Conservation (phyloP, 2,113 vertebrate genomes). For the Stegostoma tigrinum region DNA sequence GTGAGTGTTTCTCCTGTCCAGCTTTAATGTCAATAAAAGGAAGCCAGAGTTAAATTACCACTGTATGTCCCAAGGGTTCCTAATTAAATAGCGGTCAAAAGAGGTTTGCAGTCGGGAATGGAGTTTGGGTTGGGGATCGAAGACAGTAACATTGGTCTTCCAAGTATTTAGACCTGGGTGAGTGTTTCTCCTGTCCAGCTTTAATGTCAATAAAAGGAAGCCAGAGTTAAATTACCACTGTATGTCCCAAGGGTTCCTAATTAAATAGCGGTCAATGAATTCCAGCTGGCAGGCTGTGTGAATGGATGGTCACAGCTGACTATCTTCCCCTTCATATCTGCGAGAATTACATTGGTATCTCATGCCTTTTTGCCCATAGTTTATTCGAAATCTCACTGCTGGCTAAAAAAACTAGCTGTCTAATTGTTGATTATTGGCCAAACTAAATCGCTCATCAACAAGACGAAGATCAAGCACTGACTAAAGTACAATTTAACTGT, state of each 20-base stretch:
- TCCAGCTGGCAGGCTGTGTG: neutral
- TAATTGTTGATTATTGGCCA: slow-evolving; percentile 13
- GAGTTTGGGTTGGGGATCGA: neutral
- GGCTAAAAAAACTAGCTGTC: neutral
- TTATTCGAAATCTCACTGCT: neutral
- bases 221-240: neutral
- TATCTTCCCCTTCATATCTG: too few species aligned
- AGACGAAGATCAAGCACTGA: neutral
- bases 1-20: neutral
- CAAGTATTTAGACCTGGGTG: neutral
- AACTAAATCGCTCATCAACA: neutral
- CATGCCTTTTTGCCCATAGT: neutral
- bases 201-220: neutral
- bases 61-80: too few species aligned
- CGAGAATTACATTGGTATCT: neutral
- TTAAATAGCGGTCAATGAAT: neutral
- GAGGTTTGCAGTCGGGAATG: neutral
- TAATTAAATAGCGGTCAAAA: too few species aligned
- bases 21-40: neutral
- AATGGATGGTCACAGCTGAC: neutral
- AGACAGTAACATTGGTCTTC: neutral
- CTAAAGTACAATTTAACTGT: neutral
- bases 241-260: too few species aligned
- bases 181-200: neutral
- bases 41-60: neutral